phyloP scores from a whole-genome alignment of 2,113 vertebrate genomes.

The Petroica traversi region DNA sequence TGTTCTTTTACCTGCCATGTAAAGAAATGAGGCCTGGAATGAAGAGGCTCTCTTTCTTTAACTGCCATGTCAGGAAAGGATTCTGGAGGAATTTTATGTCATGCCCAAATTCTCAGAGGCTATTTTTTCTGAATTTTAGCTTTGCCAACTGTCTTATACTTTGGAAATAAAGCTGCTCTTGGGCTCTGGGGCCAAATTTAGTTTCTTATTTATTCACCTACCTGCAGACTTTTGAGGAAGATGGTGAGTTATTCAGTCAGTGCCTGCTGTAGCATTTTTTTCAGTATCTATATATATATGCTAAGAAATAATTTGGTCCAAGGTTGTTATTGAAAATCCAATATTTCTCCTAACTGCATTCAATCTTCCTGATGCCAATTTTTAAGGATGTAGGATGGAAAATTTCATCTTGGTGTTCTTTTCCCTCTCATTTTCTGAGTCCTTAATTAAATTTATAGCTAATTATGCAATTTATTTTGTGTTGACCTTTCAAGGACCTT shows the following conservation, averaged over 20 bases:
- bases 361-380: neutral
- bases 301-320: neutral
- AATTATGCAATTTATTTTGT: constrained; percentile 2
- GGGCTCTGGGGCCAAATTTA: neutral
- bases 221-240: neutral
- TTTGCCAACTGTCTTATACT: neutral
- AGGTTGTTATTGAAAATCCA: neutral
- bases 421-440: neutral
- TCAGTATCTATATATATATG: neutral
- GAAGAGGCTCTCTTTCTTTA: neutral
- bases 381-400: neutral
- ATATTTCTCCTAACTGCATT: neutral
- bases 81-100: neutral
- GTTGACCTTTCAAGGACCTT: constrained; percentile 30
- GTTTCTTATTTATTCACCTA: neutral
- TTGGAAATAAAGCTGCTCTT: neutral
- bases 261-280: neutral
- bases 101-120: neutral
- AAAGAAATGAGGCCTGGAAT: neutral
- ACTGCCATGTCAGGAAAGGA: neutral
- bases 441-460: neutral
- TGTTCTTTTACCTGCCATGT: neutral
- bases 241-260: neutral
- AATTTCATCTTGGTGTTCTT: constrained; percentile 23
- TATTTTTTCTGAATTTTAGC: neutral